A percentile compares a stretch with the other conserved stretches of the same genome.
phyloP scores from a whole-genome alignment of 2,797 vertebrate genomes.

The Melopsittacus undulatus region DNA sequence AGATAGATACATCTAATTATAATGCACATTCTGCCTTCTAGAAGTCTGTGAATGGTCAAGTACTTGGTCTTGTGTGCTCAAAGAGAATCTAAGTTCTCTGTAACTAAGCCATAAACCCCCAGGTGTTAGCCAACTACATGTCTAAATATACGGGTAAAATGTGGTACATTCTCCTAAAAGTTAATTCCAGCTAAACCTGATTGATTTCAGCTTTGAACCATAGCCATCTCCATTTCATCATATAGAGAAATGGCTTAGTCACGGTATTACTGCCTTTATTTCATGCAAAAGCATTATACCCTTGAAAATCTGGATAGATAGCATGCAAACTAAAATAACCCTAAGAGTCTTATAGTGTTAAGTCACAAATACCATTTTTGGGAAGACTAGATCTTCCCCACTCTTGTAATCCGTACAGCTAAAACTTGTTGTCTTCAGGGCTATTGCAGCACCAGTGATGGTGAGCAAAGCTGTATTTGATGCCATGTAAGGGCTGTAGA shows the following conservation, averaged over 20 bases:
- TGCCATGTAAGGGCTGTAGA: not conserved
- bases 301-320: not conserved
- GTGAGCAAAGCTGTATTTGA: not conserved
- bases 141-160: not conserved
- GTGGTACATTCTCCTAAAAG: not conserved
- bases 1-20: conserved; percentile 67
- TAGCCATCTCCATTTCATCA: not conserved
- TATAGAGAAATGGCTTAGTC: not conserved
- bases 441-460: accelerated
- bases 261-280: not conserved
- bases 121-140: not conserved
- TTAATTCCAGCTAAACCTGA: not conserved
- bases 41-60: conserved; percentile 10
- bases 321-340: not conserved
- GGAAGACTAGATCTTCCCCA: not conserved
- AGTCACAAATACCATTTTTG: not conserved
- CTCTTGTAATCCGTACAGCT: not conserved
- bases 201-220: not conserved
- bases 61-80: not conserved
- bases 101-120: not conserved
- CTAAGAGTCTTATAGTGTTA: not conserved
- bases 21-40: conserved; percentile 49
- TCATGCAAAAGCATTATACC: not conserved
- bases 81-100: not conserved
- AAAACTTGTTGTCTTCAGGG: not conserved